Percentiles rank a stretch among this genome's conserved stretches.
Conservation (phyloP, 2,113 vertebrate genomes). For the Passer domesticus region DNA sequence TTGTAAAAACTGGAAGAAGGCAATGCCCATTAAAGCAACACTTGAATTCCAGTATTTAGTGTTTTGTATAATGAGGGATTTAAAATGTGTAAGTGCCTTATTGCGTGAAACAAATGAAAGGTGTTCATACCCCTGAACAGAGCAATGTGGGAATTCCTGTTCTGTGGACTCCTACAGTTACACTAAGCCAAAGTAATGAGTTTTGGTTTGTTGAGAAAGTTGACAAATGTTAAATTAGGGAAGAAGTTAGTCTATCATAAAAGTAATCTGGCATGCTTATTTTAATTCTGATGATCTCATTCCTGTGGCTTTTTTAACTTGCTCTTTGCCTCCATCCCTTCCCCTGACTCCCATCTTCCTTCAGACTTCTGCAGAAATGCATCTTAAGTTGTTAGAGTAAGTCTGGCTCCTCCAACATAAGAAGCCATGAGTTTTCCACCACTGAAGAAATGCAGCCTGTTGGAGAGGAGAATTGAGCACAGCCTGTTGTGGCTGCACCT, state of each 20-base stretch:
- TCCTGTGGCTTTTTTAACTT: neutral
- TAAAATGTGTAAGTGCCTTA: conserved; percentile 76
- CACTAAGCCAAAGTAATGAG: neutral
- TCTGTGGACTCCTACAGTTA: neutral
- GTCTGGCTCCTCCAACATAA: neutral
- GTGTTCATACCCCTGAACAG: neutral
- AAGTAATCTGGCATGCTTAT: neutral
- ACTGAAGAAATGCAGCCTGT: neutral
- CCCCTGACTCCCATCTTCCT: neutral
- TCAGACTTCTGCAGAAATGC: neutral
- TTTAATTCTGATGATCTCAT: neutral
- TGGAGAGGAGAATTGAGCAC: neutral
- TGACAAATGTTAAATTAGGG: neutral
- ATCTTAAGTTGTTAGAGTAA: neutral
- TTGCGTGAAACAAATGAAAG: conserved; percentile 12
- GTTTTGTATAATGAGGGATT: conserved; percentile 20
- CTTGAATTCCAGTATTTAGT: conserved; percentile 38
- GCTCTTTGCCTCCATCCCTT: neutral
- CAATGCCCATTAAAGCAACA: neutral
- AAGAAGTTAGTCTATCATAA: neutral
- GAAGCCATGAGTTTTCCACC: neutral
- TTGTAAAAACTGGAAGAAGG: neutral
- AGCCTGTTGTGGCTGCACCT: neutral
- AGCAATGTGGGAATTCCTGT: conserved; percentile 60
- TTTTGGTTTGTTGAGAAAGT: neutral